Evolutionary conservation across 2,113 vertebrate species (phyloP).

Genomic region (Octodon degus): DNA sequence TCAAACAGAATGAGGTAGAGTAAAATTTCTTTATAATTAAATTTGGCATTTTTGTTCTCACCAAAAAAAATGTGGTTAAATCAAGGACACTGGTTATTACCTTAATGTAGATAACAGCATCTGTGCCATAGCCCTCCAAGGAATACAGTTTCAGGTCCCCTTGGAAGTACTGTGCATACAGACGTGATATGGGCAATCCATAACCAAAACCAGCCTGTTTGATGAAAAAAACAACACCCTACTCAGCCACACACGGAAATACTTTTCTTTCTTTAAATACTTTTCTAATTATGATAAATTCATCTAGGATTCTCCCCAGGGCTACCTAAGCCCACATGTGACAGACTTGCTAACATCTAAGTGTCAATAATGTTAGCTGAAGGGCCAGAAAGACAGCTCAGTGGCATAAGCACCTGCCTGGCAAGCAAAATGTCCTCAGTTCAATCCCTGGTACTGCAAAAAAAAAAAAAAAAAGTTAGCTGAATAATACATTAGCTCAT

Average conservation of each 20-base stretch:
- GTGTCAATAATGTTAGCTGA: background rate
- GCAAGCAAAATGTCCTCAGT: too few relatives aligned
- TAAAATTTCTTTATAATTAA: conserved; percentile 38
- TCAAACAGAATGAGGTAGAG: background rate
- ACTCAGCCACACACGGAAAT: background rate
- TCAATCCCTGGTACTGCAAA: too few relatives aligned
- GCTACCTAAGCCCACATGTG: background rate
- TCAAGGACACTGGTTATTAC: conserved; percentile 82
- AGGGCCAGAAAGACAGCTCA: background rate
- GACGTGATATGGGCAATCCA: conserved; percentile 96
- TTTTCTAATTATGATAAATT: conserved; percentile 27
- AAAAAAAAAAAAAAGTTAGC: too few relatives aligned
- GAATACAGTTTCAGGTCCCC: conserved; percentile 98
- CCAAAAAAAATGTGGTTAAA: conserved; percentile 9
- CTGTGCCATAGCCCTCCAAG: conserved; percentile 96
- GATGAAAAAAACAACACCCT: conserved; percentile 50
- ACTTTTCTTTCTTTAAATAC: background rate
- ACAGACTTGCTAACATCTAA: background rate
- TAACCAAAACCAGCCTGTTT: conserved; percentile 97
- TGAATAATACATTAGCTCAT: background rate
- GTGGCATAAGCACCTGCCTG: too few relatives aligned
- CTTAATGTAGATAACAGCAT: conserved; percentile 97
- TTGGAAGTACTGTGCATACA: conserved; percentile 98
- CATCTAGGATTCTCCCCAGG: background rate
- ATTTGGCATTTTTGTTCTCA: conserved; percentile 11